Evolutionary conservation across 2,113 vertebrate species (phyloP).

Genomic region (Mirounga angustirostris): DNA sequence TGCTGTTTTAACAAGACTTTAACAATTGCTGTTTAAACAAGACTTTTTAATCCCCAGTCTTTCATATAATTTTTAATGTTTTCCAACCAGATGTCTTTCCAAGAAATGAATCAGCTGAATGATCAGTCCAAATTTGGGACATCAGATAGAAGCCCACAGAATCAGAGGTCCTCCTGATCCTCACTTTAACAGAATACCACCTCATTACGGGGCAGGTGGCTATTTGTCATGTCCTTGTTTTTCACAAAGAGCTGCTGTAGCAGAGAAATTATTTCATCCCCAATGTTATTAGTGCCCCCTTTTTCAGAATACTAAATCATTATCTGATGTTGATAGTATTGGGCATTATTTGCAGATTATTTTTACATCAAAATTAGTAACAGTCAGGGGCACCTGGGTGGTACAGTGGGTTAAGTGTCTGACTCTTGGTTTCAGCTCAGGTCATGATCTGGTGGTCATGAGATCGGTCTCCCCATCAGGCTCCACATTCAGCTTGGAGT

Average conservation of each 20-base stretch:
- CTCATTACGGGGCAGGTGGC: not conserved
- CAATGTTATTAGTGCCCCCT: not conserved
- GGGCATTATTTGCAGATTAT: not conserved
- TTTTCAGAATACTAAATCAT: not conserved
- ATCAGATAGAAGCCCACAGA: not conserved
- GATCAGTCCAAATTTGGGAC: not conserved
- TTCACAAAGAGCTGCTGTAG: not conserved
- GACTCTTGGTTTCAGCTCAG: not conserved
- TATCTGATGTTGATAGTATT: not conserved
- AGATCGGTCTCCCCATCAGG: not conserved
- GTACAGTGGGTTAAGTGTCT: not conserved
- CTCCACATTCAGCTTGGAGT: not conserved
- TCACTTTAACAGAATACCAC: not conserved
- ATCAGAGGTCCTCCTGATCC: not conserved
- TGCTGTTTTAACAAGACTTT: not conserved
- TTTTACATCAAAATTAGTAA: not conserved
- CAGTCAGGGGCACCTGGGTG: not conserved
- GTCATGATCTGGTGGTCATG: not conserved
- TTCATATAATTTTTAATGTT: not conserved
- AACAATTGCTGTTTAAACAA: not conserved
- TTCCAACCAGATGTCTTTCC: not conserved
- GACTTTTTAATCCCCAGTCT: not conserved
- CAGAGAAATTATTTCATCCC: not conserved
- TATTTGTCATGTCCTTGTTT: not conserved
- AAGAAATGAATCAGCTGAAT: not conserved